Conservation (phyloP, 2,797 vertebrate genomes). For the Aplochiton taeniatus region DNA sequence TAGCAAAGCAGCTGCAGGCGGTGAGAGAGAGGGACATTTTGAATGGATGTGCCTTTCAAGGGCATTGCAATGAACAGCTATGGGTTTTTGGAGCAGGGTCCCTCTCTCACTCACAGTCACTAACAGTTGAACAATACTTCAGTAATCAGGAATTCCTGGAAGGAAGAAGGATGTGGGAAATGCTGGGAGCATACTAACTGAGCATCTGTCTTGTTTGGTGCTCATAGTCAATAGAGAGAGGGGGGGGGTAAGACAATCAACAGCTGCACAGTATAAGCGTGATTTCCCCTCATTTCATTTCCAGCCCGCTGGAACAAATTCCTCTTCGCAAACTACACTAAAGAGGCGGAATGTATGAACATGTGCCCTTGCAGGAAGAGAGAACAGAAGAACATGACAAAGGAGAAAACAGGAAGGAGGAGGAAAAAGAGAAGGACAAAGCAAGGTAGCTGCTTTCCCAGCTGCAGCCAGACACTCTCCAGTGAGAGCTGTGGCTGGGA, state of each 20-base stretch:
- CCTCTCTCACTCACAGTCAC: slow-evolving; percentile 39
- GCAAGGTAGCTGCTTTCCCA: slow-evolving; percentile 45
- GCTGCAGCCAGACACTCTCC: slow-evolving; percentile 45
- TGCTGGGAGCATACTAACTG: slow-evolving; percentile 65
- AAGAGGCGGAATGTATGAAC: slow-evolving; percentile 59
- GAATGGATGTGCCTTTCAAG: slow-evolving; percentile 66
- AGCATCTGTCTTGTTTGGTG: slow-evolving; percentile 70
- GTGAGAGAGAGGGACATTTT: slow-evolving; percentile 46
- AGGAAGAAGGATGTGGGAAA: slow-evolving; percentile 67
- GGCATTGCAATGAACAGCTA: slow-evolving; percentile 49
- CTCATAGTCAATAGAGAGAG: slow-evolving; percentile 66
- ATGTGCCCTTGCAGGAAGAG: slow-evolving; percentile 12
- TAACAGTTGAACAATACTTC: slow-evolving; percentile 67
- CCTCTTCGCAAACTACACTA: slow-evolving; percentile 69
- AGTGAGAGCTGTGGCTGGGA: slow-evolving; percentile 41
- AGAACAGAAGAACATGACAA: slow-evolving; percentile 14
- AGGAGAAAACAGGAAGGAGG: slow-evolving; percentile 17
- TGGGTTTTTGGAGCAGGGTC: slow-evolving; percentile 37
- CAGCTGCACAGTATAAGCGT: slow-evolving; percentile 74
- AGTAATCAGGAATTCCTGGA: slow-evolving; percentile 72
- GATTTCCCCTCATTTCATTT: slow-evolving; percentile 76
- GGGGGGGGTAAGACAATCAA: slow-evolving; percentile 56
- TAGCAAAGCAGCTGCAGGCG: slow-evolving; percentile 23
- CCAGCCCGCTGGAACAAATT: slow-evolving; percentile 73
- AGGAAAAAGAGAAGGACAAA: slow-evolving; percentile 11